Evolutionary conservation across 2,888 invertebrate genomes (phyloP).

Genomic region (Crocallis elinguaria): DNA sequence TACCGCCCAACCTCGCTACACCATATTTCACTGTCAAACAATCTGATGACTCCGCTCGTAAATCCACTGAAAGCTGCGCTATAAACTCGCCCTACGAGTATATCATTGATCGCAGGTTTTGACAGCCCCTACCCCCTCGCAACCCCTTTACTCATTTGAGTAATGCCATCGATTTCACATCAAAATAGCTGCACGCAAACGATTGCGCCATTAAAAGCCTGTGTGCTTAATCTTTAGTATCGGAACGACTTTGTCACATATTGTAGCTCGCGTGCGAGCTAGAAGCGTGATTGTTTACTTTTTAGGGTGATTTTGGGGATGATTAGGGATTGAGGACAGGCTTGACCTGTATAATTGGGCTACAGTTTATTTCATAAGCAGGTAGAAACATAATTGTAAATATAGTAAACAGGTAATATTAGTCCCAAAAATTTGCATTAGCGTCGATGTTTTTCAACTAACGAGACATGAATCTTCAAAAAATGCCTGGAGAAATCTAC

Average conservation of each 20-base stretch:
- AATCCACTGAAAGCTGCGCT: conserved; percentile 42
- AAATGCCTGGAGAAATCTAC: no score
- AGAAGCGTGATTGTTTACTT: conserved; percentile 5
- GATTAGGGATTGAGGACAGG: conserved; percentile 20
- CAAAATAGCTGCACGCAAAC: conserved; percentile 34
- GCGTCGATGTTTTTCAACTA: no score
- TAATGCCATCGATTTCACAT: conserved; percentile 36
- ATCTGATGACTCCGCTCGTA: conserved; percentile 47
- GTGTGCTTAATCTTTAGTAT: conserved; percentile 19
- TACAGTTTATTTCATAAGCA: neutral
- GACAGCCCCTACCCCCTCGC: conserved; percentile 8
- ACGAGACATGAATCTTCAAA: no score
- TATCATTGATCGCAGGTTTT: conserved; percentile 28
- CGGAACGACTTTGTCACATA: conserved; percentile 10
- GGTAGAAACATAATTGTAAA: no score
- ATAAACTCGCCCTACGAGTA: conserved; percentile 36
- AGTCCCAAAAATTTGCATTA: neutral
- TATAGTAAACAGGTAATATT: neutral
- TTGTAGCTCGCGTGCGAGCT: conserved; percentile 9
- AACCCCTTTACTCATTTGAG: conserved; percentile 24
- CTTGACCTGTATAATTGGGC: conserved; percentile 22
- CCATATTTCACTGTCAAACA: conserved; percentile 41
- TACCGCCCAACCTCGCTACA: conserved; percentile 26
- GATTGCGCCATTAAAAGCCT: conserved; percentile 20
- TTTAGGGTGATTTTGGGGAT: conserved; percentile 10